Evolutionary conservation across 2,888 invertebrate genomes (phyloP).

Genomic region (Macrosiphum euphorbiae): DNA sequence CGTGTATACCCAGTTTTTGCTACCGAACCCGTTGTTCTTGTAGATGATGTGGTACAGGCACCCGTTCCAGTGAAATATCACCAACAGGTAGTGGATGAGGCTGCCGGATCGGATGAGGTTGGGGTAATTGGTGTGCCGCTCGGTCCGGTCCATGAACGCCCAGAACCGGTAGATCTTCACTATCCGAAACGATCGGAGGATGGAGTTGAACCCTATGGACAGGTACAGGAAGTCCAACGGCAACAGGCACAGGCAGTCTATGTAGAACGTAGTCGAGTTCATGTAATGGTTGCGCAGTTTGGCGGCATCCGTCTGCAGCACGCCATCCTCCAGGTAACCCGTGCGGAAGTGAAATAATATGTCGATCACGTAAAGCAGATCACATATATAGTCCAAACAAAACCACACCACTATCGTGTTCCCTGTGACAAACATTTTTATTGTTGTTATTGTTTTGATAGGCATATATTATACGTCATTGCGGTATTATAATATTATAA

Average conservation of each 20-base stretch:
- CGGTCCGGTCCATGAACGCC: conserved; percentile 98
- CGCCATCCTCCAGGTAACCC: conserved; percentile 97
- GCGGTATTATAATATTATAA: background rate
- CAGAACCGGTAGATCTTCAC: conserved; percentile 98
- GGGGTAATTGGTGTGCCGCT: conserved; percentile 98
- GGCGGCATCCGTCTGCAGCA: conserved; percentile 93
- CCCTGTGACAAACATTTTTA: conserved; percentile 72
- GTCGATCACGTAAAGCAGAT: conserved; percentile 95
- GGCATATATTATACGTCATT: conserved; percentile 66
- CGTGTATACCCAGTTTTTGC: conserved; percentile 92
- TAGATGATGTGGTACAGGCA: conserved; percentile 97
- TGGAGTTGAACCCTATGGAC: conserved; percentile 97
- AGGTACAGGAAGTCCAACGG: conserved; percentile 98
- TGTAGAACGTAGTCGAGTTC: conserved; percentile 98
- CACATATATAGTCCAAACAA: conserved; percentile 95
- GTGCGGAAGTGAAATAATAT: conserved; percentile 98
- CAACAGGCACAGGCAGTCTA: conserved; percentile 97
- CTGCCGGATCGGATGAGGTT: conserved; percentile 94
- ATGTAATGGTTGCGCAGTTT: conserved; percentile 97
- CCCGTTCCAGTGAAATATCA: conserved; percentile 99
- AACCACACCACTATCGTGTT: conserved; percentile 95
- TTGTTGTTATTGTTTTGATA: background rate
- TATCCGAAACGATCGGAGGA: conserved; percentile 93
- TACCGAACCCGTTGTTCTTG: conserved; percentile 95
- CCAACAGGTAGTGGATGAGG: conserved; percentile 94